phyloP scores from a whole-genome alignment of 2,888 invertebrate genomes.

The Aquatica leii region DNA sequence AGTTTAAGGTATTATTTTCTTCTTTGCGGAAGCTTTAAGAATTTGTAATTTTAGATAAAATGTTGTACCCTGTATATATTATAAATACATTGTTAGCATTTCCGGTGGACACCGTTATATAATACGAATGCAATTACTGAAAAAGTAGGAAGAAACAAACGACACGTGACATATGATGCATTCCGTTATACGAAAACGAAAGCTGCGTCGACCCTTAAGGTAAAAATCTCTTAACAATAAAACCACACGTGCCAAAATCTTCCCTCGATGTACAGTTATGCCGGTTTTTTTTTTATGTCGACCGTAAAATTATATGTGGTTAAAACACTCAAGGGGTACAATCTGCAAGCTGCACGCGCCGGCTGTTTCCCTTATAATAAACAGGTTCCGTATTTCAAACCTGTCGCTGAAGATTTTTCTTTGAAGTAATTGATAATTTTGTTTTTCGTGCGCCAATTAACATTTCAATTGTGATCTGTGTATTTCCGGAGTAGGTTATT shows the following conservation, averaged over 20 bases:
- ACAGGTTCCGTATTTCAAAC: slow-evolving; percentile 21
- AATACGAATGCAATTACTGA: slow-evolving; percentile 20
- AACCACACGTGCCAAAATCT: slow-evolving; percentile 27
- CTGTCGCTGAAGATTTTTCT: slow-evolving; percentile 17
- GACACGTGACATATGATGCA: slow-evolving; percentile 21
- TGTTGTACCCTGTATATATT: background rate
- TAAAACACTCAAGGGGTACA: slow-evolving; percentile 13
- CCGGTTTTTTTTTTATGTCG: background rate
- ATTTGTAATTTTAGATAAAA: too few relatives aligned
- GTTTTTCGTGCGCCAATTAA: too few relatives aligned
- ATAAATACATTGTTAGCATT: slow-evolving; percentile 19
- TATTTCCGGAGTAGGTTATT: slow-evolving; percentile 40
- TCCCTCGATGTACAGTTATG: slow-evolving; percentile 22
- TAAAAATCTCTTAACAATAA: slow-evolving; percentile 8
- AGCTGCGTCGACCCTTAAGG: slow-evolving; percentile 20
- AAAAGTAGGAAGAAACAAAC: slow-evolving; percentile 26
- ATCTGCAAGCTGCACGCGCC: slow-evolving; percentile 35
- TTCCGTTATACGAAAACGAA: slow-evolving; percentile 30
- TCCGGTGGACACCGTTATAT: slow-evolving; percentile 31
- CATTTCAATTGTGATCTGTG: slow-evolving; percentile 12
- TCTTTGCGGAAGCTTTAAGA: too few relatives aligned
- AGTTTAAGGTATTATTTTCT: too few relatives aligned
- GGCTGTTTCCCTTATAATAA: slow-evolving; percentile 16
- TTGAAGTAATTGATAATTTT: background rate
- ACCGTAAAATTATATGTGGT: slow-evolving; percentile 22